phyloP scores from a whole-genome alignment of 2,888 invertebrate genomes.

The Girardia tigrina region DNA sequence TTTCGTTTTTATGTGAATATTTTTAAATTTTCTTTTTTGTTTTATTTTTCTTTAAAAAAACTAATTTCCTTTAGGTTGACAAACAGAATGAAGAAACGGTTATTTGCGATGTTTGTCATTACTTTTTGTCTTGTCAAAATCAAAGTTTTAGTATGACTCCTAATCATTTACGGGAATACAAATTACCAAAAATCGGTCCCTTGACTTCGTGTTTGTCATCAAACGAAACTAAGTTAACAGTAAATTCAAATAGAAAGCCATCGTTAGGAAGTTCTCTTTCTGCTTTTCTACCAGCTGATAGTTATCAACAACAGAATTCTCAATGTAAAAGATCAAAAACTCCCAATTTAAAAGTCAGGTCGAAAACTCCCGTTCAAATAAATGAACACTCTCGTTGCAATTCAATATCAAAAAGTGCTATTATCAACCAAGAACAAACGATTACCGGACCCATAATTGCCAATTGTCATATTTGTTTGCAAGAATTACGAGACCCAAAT shows the following conservation, averaged over 20 bases:
- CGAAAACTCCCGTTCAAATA: background rate
- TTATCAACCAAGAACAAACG: background rate
- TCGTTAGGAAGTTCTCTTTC: constrained; percentile 7
- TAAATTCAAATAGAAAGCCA: background rate
- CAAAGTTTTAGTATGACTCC: background rate
- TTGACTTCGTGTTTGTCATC: background rate
- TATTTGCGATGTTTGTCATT: constrained; percentile 4
- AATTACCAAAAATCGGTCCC: constrained; percentile 2
- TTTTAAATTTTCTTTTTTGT: background rate
- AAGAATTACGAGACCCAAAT: constrained; percentile 9
- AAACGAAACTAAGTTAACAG: background rate
- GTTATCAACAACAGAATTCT: constrained; percentile 2
- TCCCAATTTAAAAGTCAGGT: background rate
- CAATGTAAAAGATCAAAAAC: background rate
- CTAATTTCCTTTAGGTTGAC: background rate
- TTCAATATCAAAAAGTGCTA: background rate
- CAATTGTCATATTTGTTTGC: constrained; percentile 18
- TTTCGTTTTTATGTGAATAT: background rate
- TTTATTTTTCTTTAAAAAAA: background rate
- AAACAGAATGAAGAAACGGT: background rate
- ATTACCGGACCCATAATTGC: constrained; percentile 20
- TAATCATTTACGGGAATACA: background rate
- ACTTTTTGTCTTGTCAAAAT: background rate
- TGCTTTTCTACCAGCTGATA: background rate
- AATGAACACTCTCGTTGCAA: background rate